Conservation (phyloP, 2,888 invertebrate species). For the Teleiodes luculella region DNA sequence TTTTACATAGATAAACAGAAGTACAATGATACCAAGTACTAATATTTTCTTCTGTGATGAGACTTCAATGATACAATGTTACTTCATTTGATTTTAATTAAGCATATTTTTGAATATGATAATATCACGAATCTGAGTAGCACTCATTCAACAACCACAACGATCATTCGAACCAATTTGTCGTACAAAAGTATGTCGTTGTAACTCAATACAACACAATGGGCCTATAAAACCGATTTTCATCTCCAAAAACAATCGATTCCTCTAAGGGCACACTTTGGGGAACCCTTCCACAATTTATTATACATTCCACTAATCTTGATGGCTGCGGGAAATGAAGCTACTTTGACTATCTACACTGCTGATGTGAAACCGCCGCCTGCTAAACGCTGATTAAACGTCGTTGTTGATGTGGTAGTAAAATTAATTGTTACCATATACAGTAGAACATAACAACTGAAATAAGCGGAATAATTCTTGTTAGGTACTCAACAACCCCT, state of each 20-base stretch:
- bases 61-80: too few relatives aligned
- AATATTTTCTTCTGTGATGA: too few relatives aligned
- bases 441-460: too few relatives aligned
- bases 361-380: background rate
- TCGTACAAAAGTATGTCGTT: background rate
- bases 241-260: background rate
- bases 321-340: conserved; percentile 30
- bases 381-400: background rate
- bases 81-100: too few relatives aligned
- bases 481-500: too few relatives aligned
- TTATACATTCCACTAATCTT: conserved; percentile 29
- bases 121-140: too few relatives aligned
- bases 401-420: background rate
- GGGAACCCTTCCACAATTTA: conserved; percentile 21
- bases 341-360: conserved; percentile 21
- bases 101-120: too few relatives aligned
- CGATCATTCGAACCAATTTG: conserved; percentile 4
- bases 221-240: background rate
- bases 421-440: too few relatives aligned
- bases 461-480: too few relatives aligned
- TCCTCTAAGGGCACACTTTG: background rate
- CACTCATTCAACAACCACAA: background rate
- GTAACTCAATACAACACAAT: conserved; percentile 6
- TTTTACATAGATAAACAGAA: too few relatives aligned
- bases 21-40: too few relatives aligned